Conservation (phyloP, 2,797 vertebrate species). For the Apogon hyalosoma region DNA sequence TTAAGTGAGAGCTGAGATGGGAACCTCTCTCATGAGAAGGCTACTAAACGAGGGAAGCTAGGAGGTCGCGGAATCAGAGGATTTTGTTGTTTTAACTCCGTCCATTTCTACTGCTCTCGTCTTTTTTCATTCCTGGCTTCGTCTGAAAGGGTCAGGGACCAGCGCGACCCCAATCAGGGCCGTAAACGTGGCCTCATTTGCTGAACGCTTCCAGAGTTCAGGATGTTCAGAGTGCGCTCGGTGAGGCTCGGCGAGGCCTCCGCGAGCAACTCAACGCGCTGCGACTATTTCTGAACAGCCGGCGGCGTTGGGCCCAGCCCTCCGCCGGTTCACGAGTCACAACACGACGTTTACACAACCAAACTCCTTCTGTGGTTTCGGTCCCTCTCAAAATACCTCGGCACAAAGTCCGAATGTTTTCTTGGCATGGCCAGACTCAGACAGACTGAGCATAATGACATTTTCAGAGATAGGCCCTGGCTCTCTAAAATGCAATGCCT, state of each 20-base stretch:
- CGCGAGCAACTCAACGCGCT: slow-evolving; percentile 41
- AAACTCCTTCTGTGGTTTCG: slow-evolving; percentile 72
- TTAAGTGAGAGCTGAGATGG: slow-evolving; percentile 42
- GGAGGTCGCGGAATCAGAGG: slow-evolving; percentile 60
- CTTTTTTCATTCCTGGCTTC: slow-evolving; percentile 43
- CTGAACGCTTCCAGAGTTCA: slow-evolving; percentile 71
- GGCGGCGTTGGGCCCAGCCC: slow-evolving; percentile 51
- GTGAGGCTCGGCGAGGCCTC: slow-evolving; percentile 39
- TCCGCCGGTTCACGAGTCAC: slow-evolving; percentile 72
- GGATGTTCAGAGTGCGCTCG: slow-evolving; percentile 34
- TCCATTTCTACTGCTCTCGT: slow-evolving; percentile 44
- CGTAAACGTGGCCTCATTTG: slow-evolving; percentile 70
- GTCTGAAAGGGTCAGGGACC: slow-evolving; percentile 73
- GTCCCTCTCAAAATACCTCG: slow-evolving; percentile 85
- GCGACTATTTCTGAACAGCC: slow-evolving; percentile 76
- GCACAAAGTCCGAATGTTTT: slow-evolving; percentile 83
- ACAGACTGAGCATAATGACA: slow-evolving; percentile 84
- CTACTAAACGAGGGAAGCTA: slow-evolving; percentile 59
- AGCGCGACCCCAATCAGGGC: slow-evolving; percentile 75
- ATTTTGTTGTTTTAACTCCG: slow-evolving; percentile 69
- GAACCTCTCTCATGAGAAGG: slow-evolving; percentile 56
- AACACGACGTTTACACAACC: slow-evolving; percentile 80
- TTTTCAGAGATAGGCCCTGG: slow-evolving; percentile 85
- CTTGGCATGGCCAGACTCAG: slow-evolving; percentile 78
- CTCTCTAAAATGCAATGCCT: slow-evolving; percentile 81